Percentiles rank a stretch among this genome's conserved stretches.
These are phyloP conservation scores for Holothuria glaberrima DNA, from an alignment of 35 echinoderm and acorn worm species.

Conservation along the genomic window DNA sequence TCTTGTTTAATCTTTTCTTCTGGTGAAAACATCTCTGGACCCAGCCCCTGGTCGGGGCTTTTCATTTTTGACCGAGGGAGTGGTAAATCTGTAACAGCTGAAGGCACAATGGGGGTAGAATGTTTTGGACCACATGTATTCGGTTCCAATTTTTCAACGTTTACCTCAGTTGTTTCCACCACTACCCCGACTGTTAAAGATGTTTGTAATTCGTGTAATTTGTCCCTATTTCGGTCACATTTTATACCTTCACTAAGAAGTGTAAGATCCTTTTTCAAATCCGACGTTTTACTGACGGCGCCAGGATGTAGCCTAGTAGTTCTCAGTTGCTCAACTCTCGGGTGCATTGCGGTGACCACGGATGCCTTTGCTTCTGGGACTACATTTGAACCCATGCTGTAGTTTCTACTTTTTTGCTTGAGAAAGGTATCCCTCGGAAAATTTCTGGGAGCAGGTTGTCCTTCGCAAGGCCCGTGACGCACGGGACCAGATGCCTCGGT, in stretches of 20 bases:
- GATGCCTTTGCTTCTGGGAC: no score
- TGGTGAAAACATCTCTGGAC: slow-evolving; percentile 4
- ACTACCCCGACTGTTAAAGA: no score
- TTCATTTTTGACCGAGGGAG: not conserved
- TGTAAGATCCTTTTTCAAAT: no score
- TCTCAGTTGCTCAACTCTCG: slow-evolving; percentile 39
- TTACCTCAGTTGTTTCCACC: no score
- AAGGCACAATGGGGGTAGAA: not conserved
- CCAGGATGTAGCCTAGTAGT: not conserved
- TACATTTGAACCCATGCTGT: no score
- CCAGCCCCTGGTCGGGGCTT: slow-evolving; percentile 43
- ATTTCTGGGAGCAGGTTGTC: not conserved
- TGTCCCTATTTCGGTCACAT: no score
- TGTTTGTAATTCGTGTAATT: no score
- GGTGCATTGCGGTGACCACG: not conserved
- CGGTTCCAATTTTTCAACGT: no score
- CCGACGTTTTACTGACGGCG: no score
- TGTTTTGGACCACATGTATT: no score
- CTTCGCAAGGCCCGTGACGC: not conserved
- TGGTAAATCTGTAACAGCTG: not conserved
- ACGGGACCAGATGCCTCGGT: slow-evolving; percentile 21
- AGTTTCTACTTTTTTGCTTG: no score
- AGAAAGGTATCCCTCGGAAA: not conserved
- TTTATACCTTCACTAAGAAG: no score
- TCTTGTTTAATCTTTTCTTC: slow-evolving; percentile 18